Base-by-base conservation (phyloP, 2,888 invertebrate species). In the Papilio demoleus region DNA sequence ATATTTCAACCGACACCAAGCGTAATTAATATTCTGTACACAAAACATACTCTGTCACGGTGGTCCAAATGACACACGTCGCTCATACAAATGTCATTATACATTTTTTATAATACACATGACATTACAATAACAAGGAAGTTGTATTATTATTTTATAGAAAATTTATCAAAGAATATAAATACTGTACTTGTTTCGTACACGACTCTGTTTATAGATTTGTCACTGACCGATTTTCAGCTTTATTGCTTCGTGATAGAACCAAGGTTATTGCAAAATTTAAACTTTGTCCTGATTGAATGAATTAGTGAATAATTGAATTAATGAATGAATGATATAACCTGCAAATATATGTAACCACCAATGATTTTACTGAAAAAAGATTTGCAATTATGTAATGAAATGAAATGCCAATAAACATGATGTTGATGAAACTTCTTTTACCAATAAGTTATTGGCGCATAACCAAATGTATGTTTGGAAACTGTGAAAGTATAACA, bases 401-500 rank as follows among this genome's bases (percentile, higher is more conserved):
- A 9, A 17, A 22, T 22, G 27, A 60, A 66, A 38, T 60, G 50
- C 60, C 27, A 67, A 67, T 56, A 56, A 56, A n/a, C 31, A 61
- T 40, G 31, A 62, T 31, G 14, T 17, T 42, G 50, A 31, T 56
- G 42, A 42, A 61, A 62, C 17, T 19, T 14, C 42, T 68, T 62
- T 36, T 36, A 53, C n/a, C 63, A 63, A 59, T 6, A 34, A 60
- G 19, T 40, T 27, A 53, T 42, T 66, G 68, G 12, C 53, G 62
- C 64, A 53, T 60, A 63, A 67, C 47, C 31, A 31, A n/a, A 34
- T n/a, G 14, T 45, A 42, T 31, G 50, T 70, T 56, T 58, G 36
- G 67, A 70, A 70, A 67, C 40, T 61, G 68, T 62, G 70, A 66
- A 70, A 68, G 67, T 60, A 58, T 22, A 24, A 17, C 8, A 59